Base-by-base conservation (phyloP, 1,140 invertebrate species). In the Nilaparvata lugens region DNA sequence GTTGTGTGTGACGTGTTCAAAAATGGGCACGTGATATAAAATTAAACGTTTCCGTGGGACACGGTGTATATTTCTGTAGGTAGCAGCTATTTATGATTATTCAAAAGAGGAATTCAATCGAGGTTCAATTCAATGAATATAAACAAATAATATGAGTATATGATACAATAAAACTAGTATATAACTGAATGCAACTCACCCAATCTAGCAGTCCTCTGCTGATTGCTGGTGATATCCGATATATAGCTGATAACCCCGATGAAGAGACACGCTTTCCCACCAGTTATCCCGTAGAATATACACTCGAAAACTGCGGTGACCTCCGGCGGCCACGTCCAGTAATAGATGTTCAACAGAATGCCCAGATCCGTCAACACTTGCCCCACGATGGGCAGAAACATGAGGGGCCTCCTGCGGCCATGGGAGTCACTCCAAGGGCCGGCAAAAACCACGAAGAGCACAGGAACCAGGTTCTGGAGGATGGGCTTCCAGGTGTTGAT, bases 171-270 rank as follows among this genome's bases (percentile, higher is more conserved):
- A n/a, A n/a, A n/a, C n/a, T n/a, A n/a, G n/a, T n/a, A n/a, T n/a
- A n/a, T n/a, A n/a, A n/a, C n/a, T n/a, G n/a, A n/a, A n/a, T 2
- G 7, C 2, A 19, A 48, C 45, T 48, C 21, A 48, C 45, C 72
- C n/a, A 75, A 70, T 52, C 74, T 56, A 19, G 70, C 64, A 2
- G 75, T 77, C 56, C 75, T 67, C 3, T 67, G 62, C 21, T 65
- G 51, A 1, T 65, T 52, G 4, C 64, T 60, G 6, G 71, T 70
- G 23, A 73, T 70, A 60, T 76, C 71, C 1, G 72, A 68, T 5
- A 78, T 70, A 56, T 74, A 77, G 24, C 75, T 76, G 60, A 75
- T 76, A 1, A 72, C 66, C 14, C 72, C 69, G 62, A 77, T 72
- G 45, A 74, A 68, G 6, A 75, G 63, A 2, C 70, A 71, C 2